phyloP scores from a whole-genome alignment of 53 echinoderm and acorn worm genomes.

The Luidia sarsii region DNA sequence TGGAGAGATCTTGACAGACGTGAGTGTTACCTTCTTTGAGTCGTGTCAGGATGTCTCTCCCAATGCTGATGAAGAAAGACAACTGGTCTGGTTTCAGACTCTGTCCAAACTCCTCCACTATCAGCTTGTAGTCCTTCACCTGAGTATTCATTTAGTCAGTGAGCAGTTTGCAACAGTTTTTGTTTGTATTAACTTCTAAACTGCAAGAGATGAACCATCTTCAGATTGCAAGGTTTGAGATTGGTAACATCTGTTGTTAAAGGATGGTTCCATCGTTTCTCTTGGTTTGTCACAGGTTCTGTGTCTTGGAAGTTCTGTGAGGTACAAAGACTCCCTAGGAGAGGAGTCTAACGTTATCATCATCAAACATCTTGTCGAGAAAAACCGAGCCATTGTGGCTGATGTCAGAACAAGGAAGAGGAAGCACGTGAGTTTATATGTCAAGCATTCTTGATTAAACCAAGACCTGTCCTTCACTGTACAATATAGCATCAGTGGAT shows the following conservation, averaged over 20 bases:
- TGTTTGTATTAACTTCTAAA: neutral
- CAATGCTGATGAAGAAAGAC: conserved; percentile 70
- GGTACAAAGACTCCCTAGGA: conserved; percentile 72
- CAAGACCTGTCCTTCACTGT: too few relatives aligned
- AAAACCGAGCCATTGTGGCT: conserved; percentile 73
- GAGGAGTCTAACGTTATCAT: conserved; percentile 75
- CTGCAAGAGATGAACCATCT: neutral
- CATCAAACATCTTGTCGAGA: conserved; percentile 84
- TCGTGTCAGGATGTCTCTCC: conserved; percentile 68
- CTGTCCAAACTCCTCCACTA: conserved; percentile 75
- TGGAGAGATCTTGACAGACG: too few relatives aligned
- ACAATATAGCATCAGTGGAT: too few relatives aligned
- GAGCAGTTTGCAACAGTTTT: too few relatives aligned
- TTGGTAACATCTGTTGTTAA: too few relatives aligned
- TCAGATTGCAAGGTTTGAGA: too few relatives aligned
- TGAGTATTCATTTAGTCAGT: too few relatives aligned
- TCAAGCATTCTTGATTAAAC: too few relatives aligned
- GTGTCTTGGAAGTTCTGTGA: conserved; percentile 78
- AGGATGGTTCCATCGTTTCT: too few relatives aligned
- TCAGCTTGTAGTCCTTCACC: conserved; percentile 89
- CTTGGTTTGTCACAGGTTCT: too few relatives aligned
- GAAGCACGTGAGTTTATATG: conserved; percentile 79
- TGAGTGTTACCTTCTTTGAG: conserved; percentile 86
- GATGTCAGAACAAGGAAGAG: conserved; percentile 87
- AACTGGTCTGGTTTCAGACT: conserved; percentile 82